Base-by-base conservation (phyloP, 2,113 vertebrate genomes). In the Pan paniscus region DNA sequence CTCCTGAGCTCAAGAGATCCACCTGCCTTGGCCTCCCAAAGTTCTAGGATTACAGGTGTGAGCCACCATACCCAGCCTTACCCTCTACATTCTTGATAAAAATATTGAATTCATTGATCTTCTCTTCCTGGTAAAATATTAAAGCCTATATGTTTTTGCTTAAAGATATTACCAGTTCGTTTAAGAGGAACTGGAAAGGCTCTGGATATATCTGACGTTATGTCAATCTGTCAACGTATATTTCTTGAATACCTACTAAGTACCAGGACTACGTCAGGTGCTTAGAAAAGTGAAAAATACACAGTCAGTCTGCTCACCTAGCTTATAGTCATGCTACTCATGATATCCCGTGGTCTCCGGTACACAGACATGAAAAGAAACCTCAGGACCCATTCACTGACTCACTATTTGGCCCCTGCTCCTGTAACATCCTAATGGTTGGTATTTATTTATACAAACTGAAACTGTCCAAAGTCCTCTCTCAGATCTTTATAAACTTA, bases 91-190 rank as follows among this genome's bases (percentile, higher is more conserved):
- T 96, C 35, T 96, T 85, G 23, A 88, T 80, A 89, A 92, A 79
- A 93, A 81, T 75, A 57, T 70, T 89, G 50, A 81, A 18, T 81
- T 72, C 40, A 48, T 93, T 82, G 88, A 48, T 78, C 70, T 96
- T 93, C 61, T 94, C 23, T 76, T 87, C 32, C 67, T 93, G 59
- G 12, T 87, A 64, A 89, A 95, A 82, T 30, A 23, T 13, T 95
- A 93, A 87, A 79, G 23, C 46, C 13, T 43, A 1, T 43, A 32
- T 40, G 61, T 84, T 93, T 67, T 82, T 61, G 91, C 59, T 81
- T 76, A 78, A 90, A 30, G 48, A 27, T 90, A 30, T 23, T 73
- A 52, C 73, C n/a, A 55, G 1, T 96, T 97, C 43, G 40, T 94
- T 43, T 23, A 92, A 52, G 79, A n/a, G 50, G 59, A 84, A 18